phyloP scores from a whole-genome alignment of 2,797 vertebrate genomes.

The Hipposideros larvatus region DNA sequence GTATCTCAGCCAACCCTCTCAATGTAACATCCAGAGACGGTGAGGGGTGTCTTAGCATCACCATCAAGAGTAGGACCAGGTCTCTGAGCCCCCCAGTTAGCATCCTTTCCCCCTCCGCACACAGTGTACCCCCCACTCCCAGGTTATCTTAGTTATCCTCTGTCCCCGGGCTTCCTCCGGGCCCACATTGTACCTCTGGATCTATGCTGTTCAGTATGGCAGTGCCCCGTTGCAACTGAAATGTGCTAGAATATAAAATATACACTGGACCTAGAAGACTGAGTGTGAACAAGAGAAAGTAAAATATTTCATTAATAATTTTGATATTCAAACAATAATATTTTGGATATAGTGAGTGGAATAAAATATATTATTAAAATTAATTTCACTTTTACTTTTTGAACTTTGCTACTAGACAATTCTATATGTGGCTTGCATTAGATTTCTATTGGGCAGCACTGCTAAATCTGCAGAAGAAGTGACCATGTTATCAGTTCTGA shows the following conservation, averaged over 20 bases:
- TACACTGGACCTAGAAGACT: background rate
- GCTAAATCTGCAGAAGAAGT: slow-evolving; percentile 13
- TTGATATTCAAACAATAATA: slow-evolving; percentile 47
- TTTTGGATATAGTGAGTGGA: slow-evolving; percentile 41
- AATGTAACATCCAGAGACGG: slow-evolving; percentile 11
- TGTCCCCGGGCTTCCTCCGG: background rate
- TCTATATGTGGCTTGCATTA: background rate
- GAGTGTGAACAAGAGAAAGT: slow-evolving; percentile 28
- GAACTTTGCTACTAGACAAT: slow-evolving; percentile 41
- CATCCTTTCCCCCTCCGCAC: background rate
- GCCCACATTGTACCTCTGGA: background rate
- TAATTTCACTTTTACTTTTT: slow-evolving; percentile 10
- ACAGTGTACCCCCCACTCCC: background rate
- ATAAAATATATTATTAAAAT: slow-evolving; percentile 54
- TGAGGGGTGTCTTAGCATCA: background rate
- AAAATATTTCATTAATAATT: slow-evolving; percentile 18
- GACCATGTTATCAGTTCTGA: slow-evolving; percentile 1
- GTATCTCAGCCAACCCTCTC: background rate
- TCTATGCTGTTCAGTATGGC: background rate
- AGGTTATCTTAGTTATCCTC: background rate
- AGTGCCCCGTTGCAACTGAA: background rate
- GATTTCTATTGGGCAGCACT: slow-evolving; percentile 9
- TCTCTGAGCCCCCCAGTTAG: background rate
- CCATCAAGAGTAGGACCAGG: background rate
- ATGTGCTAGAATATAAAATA: background rate